Evolutionary conservation across 2,113 vertebrate genomes (phyloP).

Genomic region (Rhinopomastus cyanomelas): DNA sequence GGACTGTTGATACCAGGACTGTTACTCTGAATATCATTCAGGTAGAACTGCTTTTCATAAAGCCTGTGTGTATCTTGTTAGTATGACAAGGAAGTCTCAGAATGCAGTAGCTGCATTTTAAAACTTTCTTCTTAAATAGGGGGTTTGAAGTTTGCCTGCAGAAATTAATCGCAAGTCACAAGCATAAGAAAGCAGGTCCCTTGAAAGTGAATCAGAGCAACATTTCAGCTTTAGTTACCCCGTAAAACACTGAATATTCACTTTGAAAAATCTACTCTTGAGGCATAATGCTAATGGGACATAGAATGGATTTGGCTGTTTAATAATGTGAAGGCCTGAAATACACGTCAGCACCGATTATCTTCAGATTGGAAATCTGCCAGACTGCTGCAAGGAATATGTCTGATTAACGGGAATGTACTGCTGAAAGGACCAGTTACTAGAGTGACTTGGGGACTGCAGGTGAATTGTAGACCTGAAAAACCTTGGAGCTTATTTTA

Average conservation of each 20-base stretch:
- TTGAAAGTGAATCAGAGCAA: neutral
- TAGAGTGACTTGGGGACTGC: neutral
- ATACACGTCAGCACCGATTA: neutral
- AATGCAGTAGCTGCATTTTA: neutral
- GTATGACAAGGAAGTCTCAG: neutral
- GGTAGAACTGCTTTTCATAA: neutral
- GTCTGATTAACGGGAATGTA: neutral
- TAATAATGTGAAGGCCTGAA: neutral
- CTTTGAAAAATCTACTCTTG: neutral
- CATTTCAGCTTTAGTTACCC: constrained; percentile 12
- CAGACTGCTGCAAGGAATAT: neutral
- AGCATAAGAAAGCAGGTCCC: no score
- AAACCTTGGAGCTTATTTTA: neutral
- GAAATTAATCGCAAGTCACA: neutral
- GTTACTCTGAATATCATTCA: neutral
- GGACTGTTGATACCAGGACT: neutral
- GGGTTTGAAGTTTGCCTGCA: neutral
- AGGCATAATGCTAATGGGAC: neutral
- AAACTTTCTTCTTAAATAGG: neutral
- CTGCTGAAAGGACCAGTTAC: neutral
- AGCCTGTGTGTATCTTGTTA: neutral
- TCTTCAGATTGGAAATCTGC: neutral
- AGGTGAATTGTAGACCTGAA: neutral
- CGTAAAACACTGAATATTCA: neutral
- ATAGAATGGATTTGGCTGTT: neutral